Evolutionary conservation across 2,888 invertebrate species (phyloP), one percentile per base, ranked within the genome.

Genomic region (Cosmia pyralina): DNA sequence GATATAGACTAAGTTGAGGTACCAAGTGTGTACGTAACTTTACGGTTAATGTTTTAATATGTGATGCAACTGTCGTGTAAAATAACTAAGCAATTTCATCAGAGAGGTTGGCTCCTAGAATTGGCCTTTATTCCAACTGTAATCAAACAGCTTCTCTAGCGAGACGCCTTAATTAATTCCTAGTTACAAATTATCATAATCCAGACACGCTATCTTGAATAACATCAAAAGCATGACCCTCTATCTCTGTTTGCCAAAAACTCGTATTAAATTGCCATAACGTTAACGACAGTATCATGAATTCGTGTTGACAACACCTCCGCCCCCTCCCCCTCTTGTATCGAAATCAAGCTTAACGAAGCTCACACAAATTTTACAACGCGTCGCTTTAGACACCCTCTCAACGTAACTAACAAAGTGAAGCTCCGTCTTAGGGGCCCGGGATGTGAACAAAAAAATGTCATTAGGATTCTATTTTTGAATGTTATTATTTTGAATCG

Each of bases 341-440:
- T 79, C 55, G 71, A 74, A 64, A 66, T 76, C 53, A 80, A 66
- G 67, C 67, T 34, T 69, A 81, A 76, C 79, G 65, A 81, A 73
- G 57, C 68, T 69, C 55, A 50, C 78, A 77, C 74, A 71, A 62
- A 69, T 66, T 63, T 58, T 48, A 64, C 77, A 59, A 67, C 70
- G 64, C 66, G 48, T 28, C 58, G 28, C 69, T 70, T 67, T 67
- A 57, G 50, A 52, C 58, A 15, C 46, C 58, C 57, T 44, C 63
- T 69, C 63, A 55, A 34, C 65, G 77, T 81, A 69, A 63, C 76
- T 55, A 58, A 70, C 28, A 69, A 77, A 81, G n/a, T 81, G 72
- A 76, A 71, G 57, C 72, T 69, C 58, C 52, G 41, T 75, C 63
- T 63, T 55, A 69, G 41, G 46, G 11, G n/a, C 55, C 38, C 41